Percentiles rank a stretch among this genome's conserved stretches.
Conservation (phyloP, 30 jellyfish, hydroid and myxozoan genomes). For the Hydra vulgaris region DNA sequence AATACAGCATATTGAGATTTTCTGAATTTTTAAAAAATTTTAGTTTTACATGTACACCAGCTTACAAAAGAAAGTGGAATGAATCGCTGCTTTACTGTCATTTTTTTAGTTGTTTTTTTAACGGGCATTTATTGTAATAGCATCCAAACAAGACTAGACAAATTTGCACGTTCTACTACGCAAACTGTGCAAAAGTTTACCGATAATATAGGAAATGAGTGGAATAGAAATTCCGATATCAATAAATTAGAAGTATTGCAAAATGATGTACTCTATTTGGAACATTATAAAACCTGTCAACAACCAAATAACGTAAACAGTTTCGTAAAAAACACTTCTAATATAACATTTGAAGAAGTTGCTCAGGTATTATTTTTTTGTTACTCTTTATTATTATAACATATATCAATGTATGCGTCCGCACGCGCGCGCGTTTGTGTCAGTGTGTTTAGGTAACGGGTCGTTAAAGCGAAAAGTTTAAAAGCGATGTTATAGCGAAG, state of each 20-base stretch:
- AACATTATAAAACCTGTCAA: slow-evolving; percentile 5
- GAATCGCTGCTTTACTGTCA: too few species aligned
- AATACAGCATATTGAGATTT: too few species aligned
- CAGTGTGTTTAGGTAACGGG: too few species aligned
- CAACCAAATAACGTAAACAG: background rate
- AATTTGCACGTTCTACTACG: background rate
- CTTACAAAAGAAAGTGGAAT: too few species aligned
- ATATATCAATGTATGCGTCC: too few species aligned
- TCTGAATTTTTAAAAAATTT: too few species aligned
- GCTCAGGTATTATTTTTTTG: slow-evolving; percentile 10
- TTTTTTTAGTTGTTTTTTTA: too few species aligned
- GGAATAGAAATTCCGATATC: background rate
- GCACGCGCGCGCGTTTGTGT: too few species aligned
- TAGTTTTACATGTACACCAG: too few species aligned
- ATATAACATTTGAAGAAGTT: slow-evolving; percentile 18
- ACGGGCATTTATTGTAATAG: too few species aligned
- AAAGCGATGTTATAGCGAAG: too few species aligned
- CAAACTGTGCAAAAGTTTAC: background rate
- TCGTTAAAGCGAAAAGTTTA: too few species aligned
- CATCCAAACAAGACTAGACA: background rate
- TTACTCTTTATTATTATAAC: background rate
- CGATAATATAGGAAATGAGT: slow-evolving; percentile 3
- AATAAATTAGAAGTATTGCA: slow-evolving; percentile 11
- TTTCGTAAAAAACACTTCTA: background rate
- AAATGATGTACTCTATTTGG: slow-evolving; percentile 1